Evolutionary conservation across 2,113 vertebrate species (phyloP).

Genomic region (Hydropotes inermis): DNA sequence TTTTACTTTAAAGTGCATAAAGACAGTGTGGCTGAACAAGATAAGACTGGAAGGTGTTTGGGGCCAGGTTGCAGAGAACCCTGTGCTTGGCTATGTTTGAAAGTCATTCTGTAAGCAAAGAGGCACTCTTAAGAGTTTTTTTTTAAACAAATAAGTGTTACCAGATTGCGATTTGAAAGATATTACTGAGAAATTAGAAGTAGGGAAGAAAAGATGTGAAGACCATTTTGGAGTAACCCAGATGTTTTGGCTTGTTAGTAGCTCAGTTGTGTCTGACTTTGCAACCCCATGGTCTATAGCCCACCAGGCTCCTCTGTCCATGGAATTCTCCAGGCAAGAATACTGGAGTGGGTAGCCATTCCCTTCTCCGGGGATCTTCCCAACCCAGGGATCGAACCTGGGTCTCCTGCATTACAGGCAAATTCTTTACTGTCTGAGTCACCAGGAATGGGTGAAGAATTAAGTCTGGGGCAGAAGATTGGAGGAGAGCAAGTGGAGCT

Average conservation of each 20-base stretch:
- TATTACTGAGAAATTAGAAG: neutral
- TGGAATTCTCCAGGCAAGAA: neutral
- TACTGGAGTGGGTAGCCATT: neutral
- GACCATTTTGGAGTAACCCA: neutral
- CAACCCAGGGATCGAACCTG: neutral
- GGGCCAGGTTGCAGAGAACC: neutral
- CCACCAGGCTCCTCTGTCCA: neutral
- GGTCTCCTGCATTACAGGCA: neutral
- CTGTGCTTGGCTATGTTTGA: neutral
- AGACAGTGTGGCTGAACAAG: neutral
- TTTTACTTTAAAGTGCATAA: neutral
- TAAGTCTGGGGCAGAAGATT: neutral
- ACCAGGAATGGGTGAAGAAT: neutral
- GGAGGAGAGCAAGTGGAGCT: neutral
- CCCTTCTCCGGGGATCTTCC: neutral
- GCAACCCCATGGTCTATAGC: neutral
- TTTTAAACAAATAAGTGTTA: neutral
- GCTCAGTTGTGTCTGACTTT: neutral
- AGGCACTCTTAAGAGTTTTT: neutral
- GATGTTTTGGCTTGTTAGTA: neutral
- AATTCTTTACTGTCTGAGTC: neutral
- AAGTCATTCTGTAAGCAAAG: neutral
- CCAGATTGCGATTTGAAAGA: neutral
- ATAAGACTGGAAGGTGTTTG: neutral
- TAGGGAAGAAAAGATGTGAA: neutral